Base-by-base conservation (phyloP, 2,797 vertebrate genomes). In the Hydrocynus forskahlii region DNA sequence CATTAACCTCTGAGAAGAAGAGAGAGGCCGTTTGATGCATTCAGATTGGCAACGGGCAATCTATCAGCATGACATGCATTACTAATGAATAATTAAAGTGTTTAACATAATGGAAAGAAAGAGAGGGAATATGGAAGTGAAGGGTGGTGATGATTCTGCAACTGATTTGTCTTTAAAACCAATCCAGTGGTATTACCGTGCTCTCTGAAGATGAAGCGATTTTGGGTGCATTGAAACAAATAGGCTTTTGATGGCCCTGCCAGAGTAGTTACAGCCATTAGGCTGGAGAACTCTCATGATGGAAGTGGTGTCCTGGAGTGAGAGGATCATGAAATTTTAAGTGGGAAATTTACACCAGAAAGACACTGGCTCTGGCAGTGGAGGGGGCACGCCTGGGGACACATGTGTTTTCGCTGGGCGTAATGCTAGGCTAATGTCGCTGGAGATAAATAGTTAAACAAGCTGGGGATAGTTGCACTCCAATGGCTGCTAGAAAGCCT, bases 81-180 rank as follows among this genome's bases (percentile, higher is more conserved):
- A 94, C 93, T 93, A 93, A 97, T 97, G 95, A 98, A 98, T 98
- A 98, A 99, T 97, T 97, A 97, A 82, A 97, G 93, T 93, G 92
- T 96, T 96, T 96, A 94, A 98, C 97, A 97, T 96, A 95, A 96
- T 92, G 85, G 87, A 88, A 88, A 86, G 83, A 87, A 79, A 89
- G 92, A 89, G 67, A 74, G 80, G 83, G 74, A 78, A 75, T 71
- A 76, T 84, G 45, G 62, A 67, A 78, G 70, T 78, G 87, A 88
- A 89, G 91, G 94, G 95, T 96, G 97, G 96, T 95, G 92, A 94
- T 95, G 95, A 96, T 96, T 96, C 95, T 93, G 90, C 94, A 96
- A 94, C 91, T 92, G 96, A 97, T 96, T 93, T 93, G 90, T 92
- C 92, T 95, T 95, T 94, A 95, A 94, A 93, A 80, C 89, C 89